Base-by-base conservation (phyloP, 2,888 invertebrate species). In the Xanthorhoe spadicearia region DNA sequence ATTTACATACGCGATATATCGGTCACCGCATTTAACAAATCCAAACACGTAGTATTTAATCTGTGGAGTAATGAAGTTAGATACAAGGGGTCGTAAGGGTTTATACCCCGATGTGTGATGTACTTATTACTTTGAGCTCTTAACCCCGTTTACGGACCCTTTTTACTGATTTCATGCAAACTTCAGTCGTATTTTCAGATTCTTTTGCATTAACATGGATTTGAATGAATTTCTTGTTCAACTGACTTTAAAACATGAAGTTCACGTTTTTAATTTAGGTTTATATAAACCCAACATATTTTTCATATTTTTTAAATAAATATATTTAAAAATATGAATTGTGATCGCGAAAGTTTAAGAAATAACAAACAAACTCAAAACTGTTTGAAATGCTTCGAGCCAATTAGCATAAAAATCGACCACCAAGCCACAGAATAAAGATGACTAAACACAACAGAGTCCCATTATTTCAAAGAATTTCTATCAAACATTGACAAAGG, bases 1-100 rank as follows among this genome's bases (percentile, higher is more conserved):
- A 13, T n/a, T 46, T n/a, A 48, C 48, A 7, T 15, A 13, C 17
- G 15, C 17, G 13, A 48, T 15, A 15, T 48, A 17, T 8, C 48
- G 48, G 48, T 17, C 13, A 6, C 17, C 48, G 48, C 48, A 6
- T 48, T 17, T 17, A 5, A 2, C 0, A 17, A 15, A 8, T 17
- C 17, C 10, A 2, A 15, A 17, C 7, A 15, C 48, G 17, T 48
- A 8, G 15, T 48, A 48, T 48, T 48, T 48, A 48, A 48, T 48
- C 48, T 48, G 48, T 48, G 48, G 48, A 15, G 52, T 52, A 53
- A 61, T 55, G 49, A 53, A 60, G 60, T 60, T 43, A 51, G 9
- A 35, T 28, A 46, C 38, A 58, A 50, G 32, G 51, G 51, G n/a
- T 58, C 5, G 28, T 58, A 15, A 49, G 32, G 48, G 50, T 35